Base-by-base conservation (phyloP, 2,113 vertebrate genomes). In the Chaetops frenatus region DNA sequence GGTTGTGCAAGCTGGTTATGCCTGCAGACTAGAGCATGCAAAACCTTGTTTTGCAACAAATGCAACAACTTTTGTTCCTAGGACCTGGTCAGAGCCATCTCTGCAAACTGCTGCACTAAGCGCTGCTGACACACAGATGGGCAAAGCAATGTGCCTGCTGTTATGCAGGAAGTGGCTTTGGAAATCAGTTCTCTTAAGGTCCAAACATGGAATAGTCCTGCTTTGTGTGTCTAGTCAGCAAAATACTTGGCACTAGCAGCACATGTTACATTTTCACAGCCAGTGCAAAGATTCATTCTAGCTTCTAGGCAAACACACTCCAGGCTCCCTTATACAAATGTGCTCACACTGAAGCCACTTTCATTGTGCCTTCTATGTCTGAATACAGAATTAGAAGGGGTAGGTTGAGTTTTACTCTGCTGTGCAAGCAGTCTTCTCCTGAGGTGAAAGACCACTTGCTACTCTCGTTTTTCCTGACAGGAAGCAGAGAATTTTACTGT, bases 111-210 rank as follows among this genome's bases (percentile, higher is more conserved):
- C 76, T 77, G n/a, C 33, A 13, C 67, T 67, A 29, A 74, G 54
- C 71, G 38, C 54, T 83, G 72, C 91, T 66, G 82, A 70, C 60
- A 40, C 6, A 8, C 0, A 0, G 42, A 38, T 0, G 0, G 40
- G 54, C 25, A 48, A 33, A 92, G 76, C 4, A 1, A 40, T 38
- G 58, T 64, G 28, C 42, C 73, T 29, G 15, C 71, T 87, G 42
- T 70, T 76, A 21, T 1, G 11, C 3, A 8, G 58, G 22, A 81
- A 84, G 12, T 21, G 31, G 24, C 15, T 60, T 90, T 94, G 85
- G 79, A 92, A 83, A 83, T 12, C 28, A 31, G 54, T 19, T 91
- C 50, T 70, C 36, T 72, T 51, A 54, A 65, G 42, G 54, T 69
- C 66, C 7, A 5, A 10, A 53, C 33, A 40, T 8, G 2, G 61